A percentile compares a stretch with the other conserved stretches of the same genome.
phyloP scores from a whole-genome alignment of 1,140 invertebrate genomes.

The Drosophila orena region DNA sequence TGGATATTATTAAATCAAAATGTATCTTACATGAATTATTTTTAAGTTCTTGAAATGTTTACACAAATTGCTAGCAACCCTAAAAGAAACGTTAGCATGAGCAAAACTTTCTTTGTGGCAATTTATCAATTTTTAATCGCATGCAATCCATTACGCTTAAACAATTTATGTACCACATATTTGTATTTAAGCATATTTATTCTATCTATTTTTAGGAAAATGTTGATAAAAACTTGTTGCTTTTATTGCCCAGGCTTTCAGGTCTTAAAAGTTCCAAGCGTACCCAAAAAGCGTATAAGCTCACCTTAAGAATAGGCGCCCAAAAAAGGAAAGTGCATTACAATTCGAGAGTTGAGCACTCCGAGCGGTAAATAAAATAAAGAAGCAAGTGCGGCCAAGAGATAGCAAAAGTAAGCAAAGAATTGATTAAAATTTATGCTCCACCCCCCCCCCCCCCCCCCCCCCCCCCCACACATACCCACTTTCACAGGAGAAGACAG shows the following conservation, averaged over 20 bases:
- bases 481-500: slow-evolving; percentile 26
- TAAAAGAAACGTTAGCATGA: too few relatives aligned
- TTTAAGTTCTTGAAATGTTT: too few relatives aligned
- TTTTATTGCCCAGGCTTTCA: not conserved
- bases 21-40: too few relatives aligned
- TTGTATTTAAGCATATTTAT: too few relatives aligned
- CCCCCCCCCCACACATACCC: slow-evolving; percentile 9
- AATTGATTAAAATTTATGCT: slow-evolving; percentile 82
- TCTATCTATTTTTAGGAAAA: too few relatives aligned
- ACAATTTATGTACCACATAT: too few relatives aligned
- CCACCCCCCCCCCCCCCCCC: too few relatives aligned
- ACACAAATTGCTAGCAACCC: too few relatives aligned
- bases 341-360: slow-evolving; percentile 48
- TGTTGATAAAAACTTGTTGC: not conserved
- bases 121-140: too few relatives aligned
- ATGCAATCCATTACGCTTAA: too few relatives aligned
- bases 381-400: slow-evolving; percentile 63
- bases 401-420: slow-evolving; percentile 69
- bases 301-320: not conserved
- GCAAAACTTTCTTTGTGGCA: too few relatives aligned
- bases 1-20: too few relatives aligned
- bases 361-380: slow-evolving; percentile 73
- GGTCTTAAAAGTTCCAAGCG: not conserved
- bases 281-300: not conserved
- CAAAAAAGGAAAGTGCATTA: slow-evolving; percentile 53